These are phyloP conservation scores for Leuciscus idus DNA, from an alignment of 2,113 vertebrate genomes.

Conservation along the genomic window DNA sequence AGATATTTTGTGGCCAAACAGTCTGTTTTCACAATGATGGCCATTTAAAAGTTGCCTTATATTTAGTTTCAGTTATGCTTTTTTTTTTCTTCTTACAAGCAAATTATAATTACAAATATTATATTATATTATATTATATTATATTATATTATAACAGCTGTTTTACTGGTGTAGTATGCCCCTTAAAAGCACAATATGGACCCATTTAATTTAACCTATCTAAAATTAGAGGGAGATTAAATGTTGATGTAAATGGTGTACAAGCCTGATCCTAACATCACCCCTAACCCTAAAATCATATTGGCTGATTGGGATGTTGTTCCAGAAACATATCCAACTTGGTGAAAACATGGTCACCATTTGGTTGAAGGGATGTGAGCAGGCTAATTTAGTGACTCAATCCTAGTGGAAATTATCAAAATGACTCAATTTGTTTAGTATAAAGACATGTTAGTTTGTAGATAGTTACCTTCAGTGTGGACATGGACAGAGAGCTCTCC, in stretches of 20 bases:
- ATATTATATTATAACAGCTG: too few relatives aligned
- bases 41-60: too few relatives aligned
- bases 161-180: neutral
- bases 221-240: neutral
- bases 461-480: neutral
- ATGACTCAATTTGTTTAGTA: neutral
- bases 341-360: neutral
- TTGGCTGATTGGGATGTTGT: neutral
- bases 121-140: too few relatives aligned
- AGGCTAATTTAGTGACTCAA: neutral
- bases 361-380: neutral
- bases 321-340: neutral
- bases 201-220: neutral
- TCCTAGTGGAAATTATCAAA: neutral
- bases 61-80: too few relatives aligned
- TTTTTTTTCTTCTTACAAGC: neutral
- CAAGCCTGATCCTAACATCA: neutral
- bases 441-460: neutral
- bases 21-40: neutral
- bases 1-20: neutral
- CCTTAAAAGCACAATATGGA: neutral
- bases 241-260: neutral
- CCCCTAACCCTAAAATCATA: neutral
- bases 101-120: neutral
- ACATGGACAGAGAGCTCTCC: constrained; percentile 64